Evolutionary conservation across 2,113 vertebrate genomes (phyloP), one percentile per base, ranked within the genome.

Genomic region (Myrmophylax atrothorax): DNA sequence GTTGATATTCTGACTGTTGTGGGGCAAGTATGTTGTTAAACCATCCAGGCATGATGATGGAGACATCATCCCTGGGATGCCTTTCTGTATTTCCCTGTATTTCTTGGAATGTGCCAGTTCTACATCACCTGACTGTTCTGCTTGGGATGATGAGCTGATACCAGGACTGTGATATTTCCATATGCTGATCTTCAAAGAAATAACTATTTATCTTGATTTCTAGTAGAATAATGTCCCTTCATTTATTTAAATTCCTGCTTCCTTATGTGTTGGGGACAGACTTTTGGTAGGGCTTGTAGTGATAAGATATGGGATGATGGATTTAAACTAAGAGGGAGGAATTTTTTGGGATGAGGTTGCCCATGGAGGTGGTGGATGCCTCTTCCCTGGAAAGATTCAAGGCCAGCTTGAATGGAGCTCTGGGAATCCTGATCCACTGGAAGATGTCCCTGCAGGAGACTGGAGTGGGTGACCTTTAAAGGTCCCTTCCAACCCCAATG

Each of bases 301-400:
- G 6, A 5, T 1, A 7, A n/a, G 33, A 37, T 6, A 3, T 19
- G 23, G 33, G 13, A 1, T 22, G 2, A 31, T 66, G 69, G 42
- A 10, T 83, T 83, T 40, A 67, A 31, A n/a, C 14, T 3, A 2
- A 56, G 59, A 29, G 25, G 29, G 47, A 53, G n/a, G 22, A 47
- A 18, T 49, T 2, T 40, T 60, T 31, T 31, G 38, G 40, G 63
- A 1, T 29, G 69, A n/a, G 19, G 31, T 62, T 68, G 58, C 33
- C 22, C 24, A 35, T 35, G 18, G 47, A 18, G 23, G 31, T 33
- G 38, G 38, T 40, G 8, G 24, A 13, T 53, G 74, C 31, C 18
- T 29, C 47, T 53, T 49, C n/a, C 69, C 66, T 40, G 52, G 60
- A 17, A 53, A 20, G 7, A 3, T 22, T 38, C 42, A 17, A 77